Percentiles rank a stretch among this genome's conserved stretches.
phyloP scores from a whole-genome alignment of 1,140 invertebrate genomes.

The Himalopsyche phryganea region DNA sequence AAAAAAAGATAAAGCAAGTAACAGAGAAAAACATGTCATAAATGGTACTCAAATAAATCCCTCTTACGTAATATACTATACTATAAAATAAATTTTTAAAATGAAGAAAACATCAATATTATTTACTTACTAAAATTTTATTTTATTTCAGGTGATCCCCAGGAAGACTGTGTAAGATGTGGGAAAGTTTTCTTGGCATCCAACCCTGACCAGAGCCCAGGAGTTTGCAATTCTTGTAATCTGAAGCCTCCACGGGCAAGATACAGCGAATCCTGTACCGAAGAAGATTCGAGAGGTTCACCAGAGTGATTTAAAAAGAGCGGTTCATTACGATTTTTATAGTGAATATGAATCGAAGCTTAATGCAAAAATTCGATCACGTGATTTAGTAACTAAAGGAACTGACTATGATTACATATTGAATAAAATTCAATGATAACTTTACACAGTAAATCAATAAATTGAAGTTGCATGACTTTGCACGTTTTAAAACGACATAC shows the following conservation, averaged over 20 bases:
- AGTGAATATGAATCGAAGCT: not conserved
- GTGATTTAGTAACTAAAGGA: too few relatives aligned
- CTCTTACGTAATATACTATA: not conserved
- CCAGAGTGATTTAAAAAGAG: constrained; percentile 31
- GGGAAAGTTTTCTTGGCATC: constrained; percentile 41
- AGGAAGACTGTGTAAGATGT: constrained; percentile 46
- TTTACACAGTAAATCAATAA: too few relatives aligned
- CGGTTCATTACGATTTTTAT: too few relatives aligned
- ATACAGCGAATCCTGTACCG: constrained; percentile 37
- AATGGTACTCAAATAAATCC: not conserved
- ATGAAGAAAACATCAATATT: too few relatives aligned
- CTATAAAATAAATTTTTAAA: not conserved
- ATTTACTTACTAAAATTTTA: too few relatives aligned
- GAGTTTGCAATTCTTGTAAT: constrained; percentile 34
- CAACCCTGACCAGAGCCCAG: constrained; percentile 34
- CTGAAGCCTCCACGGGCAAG: constrained; percentile 30
- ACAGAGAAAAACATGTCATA: too few relatives aligned
- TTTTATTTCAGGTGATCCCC: constrained; percentile 41
- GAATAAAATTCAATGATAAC: too few relatives aligned
- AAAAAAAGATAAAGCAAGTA: too few relatives aligned
- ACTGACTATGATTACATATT: too few relatives aligned
- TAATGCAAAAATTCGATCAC: too few relatives aligned
- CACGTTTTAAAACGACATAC: too few relatives aligned
- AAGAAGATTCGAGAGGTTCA: constrained; percentile 35
- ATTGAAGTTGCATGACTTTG: too few relatives aligned